Percentiles rank a stretch among this genome's conserved stretches.
phyloP scores from a whole-genome alignment of 2,888 invertebrate genomes.

The Phyto melanocephala region DNA sequence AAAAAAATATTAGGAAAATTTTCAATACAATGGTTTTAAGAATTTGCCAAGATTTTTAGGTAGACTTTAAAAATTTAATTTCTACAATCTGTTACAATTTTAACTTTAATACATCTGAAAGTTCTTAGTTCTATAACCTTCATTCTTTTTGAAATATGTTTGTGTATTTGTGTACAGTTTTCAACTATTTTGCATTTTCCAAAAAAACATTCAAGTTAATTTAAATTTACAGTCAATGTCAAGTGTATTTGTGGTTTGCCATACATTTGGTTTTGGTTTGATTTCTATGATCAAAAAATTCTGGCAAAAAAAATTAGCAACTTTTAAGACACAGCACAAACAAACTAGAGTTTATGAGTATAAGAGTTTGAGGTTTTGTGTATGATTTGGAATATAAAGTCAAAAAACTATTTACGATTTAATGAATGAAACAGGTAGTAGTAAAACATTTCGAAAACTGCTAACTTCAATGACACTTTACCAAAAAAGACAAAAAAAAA shows the following conservation, averaged over 20 bases:
- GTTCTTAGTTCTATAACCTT: neutral
- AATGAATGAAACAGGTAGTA: neutral
- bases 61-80: too few relatives aligned
- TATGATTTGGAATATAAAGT: neutral
- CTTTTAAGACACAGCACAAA: slow-evolving; percentile 15
- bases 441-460: slow-evolving; percentile 16
- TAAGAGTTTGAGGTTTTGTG: neutral
- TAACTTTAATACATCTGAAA: neutral
- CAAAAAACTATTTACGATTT: neutral
- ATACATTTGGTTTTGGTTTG: neutral
- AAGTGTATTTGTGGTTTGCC: slow-evolving; percentile 13
- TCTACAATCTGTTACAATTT: too few relatives aligned
- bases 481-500: neutral
- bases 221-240: slow-evolving; percentile 34
- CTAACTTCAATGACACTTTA: slow-evolving; percentile 47
- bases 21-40: too few relatives aligned
- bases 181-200: neutral
- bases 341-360: neutral
- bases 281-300: neutral
- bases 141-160: neutral
- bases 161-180: neutral
- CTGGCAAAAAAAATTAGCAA: neutral
- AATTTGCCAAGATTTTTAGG: too few relatives aligned
- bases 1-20: too few relatives aligned
- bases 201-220: neutral